Percentiles rank a stretch among this genome's conserved stretches.
These are phyloP conservation scores for Fundulus diaphanus DNA, from an alignment of 2,797 vertebrate species.

Conservation along the genomic window DNA sequence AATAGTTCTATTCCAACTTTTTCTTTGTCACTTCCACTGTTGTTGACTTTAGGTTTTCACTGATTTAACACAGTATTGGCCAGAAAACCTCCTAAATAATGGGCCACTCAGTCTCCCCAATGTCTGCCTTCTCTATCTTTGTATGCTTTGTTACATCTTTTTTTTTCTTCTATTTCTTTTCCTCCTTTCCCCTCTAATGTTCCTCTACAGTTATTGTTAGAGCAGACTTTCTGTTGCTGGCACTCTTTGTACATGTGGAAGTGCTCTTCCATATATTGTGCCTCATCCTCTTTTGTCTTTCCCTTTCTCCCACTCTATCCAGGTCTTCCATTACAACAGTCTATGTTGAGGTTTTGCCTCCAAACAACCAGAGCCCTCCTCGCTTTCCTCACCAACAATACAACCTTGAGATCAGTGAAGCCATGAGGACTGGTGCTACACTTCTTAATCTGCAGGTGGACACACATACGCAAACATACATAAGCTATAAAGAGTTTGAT, in stretches of 20 bases:
- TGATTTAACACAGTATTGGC: slow-evolving; percentile 59
- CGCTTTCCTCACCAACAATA: slow-evolving; percentile 90
- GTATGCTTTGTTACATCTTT: slow-evolving; percentile 11
- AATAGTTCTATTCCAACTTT: background rate
- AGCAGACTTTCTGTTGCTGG: slow-evolving; percentile 22
- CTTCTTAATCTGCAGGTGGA: slow-evolving; percentile 93
- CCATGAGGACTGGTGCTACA: slow-evolving; percentile 91
- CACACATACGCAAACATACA: slow-evolving; percentile 6
- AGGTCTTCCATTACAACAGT: slow-evolving; percentile 98
- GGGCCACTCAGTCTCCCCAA: slow-evolving; percentile 36
- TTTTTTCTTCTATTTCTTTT: background rate
- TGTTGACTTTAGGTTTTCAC: slow-evolving; percentile 44
- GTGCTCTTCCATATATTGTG: background rate
- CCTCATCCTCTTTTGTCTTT: slow-evolving; percentile 13
- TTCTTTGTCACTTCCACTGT: slow-evolving; percentile 19
- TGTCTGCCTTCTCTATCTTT: slow-evolving; percentile 16
- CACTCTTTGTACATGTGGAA: slow-evolving; percentile 11
- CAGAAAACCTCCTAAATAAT: slow-evolving; percentile 54
- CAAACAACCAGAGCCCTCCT: slow-evolving; percentile 98
- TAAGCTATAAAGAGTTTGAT: background rate
- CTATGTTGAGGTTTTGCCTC: slow-evolving; percentile 95
- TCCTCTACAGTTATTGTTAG: slow-evolving; percentile 5
- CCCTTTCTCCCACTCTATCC: background rate
- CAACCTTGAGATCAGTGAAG: slow-evolving; percentile 95
- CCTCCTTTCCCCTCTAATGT: background rate